Evolutionary conservation across 2,797 vertebrate genomes (phyloP), one percentile per base, ranked within the genome.

Genomic region (Carcharodon carcharias): DNA sequence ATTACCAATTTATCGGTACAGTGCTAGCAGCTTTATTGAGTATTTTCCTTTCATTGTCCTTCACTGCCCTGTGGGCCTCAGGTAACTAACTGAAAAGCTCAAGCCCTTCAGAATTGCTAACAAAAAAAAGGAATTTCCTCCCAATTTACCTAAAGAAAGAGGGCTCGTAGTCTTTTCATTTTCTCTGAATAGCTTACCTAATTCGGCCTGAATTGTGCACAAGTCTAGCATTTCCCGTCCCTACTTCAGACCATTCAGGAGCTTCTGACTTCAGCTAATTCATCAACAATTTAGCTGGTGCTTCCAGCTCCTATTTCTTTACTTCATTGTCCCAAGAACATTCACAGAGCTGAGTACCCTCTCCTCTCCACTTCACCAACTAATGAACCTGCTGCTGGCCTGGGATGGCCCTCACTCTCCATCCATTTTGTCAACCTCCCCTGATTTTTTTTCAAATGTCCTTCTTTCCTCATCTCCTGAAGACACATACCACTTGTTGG

Each of bases 211-310:
- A 98, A 98, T 98, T 98, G 98, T 98, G 97, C 98, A 98, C 98
- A 97, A 98, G 98, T 98, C 98, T 97, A 98, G 98, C 97, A 97
- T 98, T 98, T 98, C 98, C 98, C 98, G 98, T 98, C 98, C 97
- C 97, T 97, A 97, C 98, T 98, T 97, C 97, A 97, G 97, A 98
- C 97, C 98, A 98, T 98, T 98, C 98, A 98, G 98, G 97, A 97
- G 97, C 97, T 98, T 98, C 98, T 98, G 98, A 99, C 99, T 99
- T 98, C 98, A 97, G 97, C 98, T 98, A 98, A 99, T 98, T 98
- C 98, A 97, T 97, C 98, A 97, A 98, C 98, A 98, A 98, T 98
- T 98, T 98, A 98, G 98, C 97, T 97, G 97, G 97, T 97, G 97
- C 97, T 97, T 97, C 97, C 97, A 98, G 96, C 97, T 96, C 96